These are phyloP conservation scores for Planiliza haematocheilus DNA, from an alignment of 2,113 vertebrate species.

Conservation along the genomic window DNA sequence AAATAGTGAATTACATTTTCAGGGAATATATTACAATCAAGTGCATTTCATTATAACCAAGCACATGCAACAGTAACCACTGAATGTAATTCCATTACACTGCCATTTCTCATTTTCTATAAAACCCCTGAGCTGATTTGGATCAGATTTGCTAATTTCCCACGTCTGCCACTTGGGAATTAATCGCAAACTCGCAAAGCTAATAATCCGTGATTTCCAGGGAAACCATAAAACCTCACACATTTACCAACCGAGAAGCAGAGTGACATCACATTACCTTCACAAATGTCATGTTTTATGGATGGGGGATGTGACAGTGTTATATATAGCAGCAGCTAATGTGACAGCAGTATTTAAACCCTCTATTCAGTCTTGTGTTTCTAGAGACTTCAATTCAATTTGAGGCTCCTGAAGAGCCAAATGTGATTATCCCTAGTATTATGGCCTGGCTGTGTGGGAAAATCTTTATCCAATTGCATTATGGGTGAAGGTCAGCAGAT, in stretches of 20 bases:
- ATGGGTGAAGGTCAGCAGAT: constrained; percentile 69
- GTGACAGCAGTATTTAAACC: constrained; percentile 28
- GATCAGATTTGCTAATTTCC: constrained; percentile 47
- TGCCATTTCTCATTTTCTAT: constrained; percentile 33
- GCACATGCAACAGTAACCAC: constrained; percentile 38
- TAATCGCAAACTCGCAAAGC: constrained; percentile 23
- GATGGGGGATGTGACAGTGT: not conserved
- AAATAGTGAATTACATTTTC: constrained; percentile 46
- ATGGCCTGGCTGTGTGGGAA: constrained; percentile 22
- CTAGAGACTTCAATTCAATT: not conserved
- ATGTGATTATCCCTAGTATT: constrained; percentile 54
- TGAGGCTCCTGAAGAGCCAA: constrained; percentile 20
- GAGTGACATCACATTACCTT: constrained; percentile 19
- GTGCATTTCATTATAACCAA: constrained; percentile 35
- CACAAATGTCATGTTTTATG: constrained; percentile 31
- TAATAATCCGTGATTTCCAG: constrained; percentile 12
- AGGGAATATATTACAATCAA: constrained; percentile 30
- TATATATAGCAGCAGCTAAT: constrained; percentile 18
- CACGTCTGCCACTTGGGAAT: constrained; percentile 11
- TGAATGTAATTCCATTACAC: constrained; percentile 42
- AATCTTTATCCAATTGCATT: constrained; percentile 64
- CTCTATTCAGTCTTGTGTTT: constrained; percentile 17
- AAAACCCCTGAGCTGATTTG: constrained; percentile 38
- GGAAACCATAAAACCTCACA: constrained; percentile 13
- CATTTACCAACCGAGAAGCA: constrained; percentile 26